These are phyloP conservation scores for Pocillopora meandrina DNA, from an alignment of 92 coral and sea anemone genomes.

Conservation along the genomic window DNA sequence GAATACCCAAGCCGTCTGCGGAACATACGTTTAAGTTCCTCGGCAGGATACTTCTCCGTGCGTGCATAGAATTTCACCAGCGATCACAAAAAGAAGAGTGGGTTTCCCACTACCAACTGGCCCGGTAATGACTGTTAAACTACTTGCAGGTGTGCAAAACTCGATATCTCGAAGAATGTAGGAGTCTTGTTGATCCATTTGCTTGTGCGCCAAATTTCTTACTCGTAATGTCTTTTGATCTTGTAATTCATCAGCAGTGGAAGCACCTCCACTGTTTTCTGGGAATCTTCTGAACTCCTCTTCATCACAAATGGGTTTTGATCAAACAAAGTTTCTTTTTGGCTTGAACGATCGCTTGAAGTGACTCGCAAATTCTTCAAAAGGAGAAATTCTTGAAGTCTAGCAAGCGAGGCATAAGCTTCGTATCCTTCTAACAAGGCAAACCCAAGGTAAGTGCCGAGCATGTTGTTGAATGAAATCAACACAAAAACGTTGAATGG, in stretches of 20 bases:
- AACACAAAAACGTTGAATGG: neutral
- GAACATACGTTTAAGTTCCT: slow-evolving; percentile 3
- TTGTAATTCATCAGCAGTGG: neutral
- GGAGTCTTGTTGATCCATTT: neutral
- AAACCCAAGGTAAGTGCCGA: neutral
- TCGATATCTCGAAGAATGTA: neutral
- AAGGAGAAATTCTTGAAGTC: slow-evolving; percentile 11
- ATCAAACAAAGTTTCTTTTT: neutral
- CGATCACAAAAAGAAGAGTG: neutral
- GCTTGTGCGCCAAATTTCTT: neutral
- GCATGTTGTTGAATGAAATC: neutral
- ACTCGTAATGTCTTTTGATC: neutral
- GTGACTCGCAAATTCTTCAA: neutral
- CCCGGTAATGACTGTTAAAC: slow-evolving; percentile 3
- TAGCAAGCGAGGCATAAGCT: neutral
- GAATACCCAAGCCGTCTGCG: slow-evolving; percentile 14
- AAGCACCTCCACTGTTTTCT: neutral
- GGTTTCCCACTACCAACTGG: slow-evolving; percentile 16
- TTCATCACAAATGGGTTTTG: neutral
- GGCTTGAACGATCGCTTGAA: neutral
- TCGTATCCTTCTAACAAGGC: neutral
- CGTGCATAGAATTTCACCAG: neutral
- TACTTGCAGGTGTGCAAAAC: neutral
- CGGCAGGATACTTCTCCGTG: neutral
- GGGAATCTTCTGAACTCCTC: neutral